Base-by-base conservation (phyloP, 2,113 vertebrate genomes). In the Megaceryle torquata region DNA sequence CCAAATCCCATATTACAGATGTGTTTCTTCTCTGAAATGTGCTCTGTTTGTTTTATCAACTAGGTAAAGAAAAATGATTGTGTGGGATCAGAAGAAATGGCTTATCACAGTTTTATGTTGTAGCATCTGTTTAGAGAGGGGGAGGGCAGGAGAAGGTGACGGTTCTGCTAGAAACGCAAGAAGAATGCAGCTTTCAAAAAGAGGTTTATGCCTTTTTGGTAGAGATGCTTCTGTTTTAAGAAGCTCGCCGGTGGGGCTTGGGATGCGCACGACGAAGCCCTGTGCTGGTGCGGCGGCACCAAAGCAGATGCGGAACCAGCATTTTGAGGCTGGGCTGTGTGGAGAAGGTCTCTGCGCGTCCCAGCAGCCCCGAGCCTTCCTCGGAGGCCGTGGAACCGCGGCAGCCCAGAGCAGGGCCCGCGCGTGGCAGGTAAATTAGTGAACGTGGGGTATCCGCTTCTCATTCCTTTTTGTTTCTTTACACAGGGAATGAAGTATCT, bases 401-500 rank as follows among this genome's bases (percentile, higher is more conserved):
- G 7, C 7, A 46, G 35, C 39, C 37, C 48, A 41, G 61, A 84
- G 37, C 41, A 60, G 24, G n/a, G 35, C 33, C 76, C 54, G 7
- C 22, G 6, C 8, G 18, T 54, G 37, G 39, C 80, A 25, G 53
- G 50, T 64, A 56, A 89, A 85, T 85, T 86, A 9, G 92, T 88
- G 91, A 44, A 67, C 44, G 86, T 86, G 44, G 60, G 57, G 48
- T 81, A 25, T 82, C 90, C 76, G 86, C 22, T 78, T 61, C 60
- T 95, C 44, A 57, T 86, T 75, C 26, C 6, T 95, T 82, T 93
- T 93, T 97, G 64, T 70, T 60, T 97, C 91, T 78, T 97, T 97
- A 83, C 93, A 64, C 95, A 99, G 99, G 99, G 99, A 97, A 97
- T 99, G 98, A 99, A 99, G 96, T 99, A 99, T 97, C 98, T 99